A percentile compares a stretch with the other conserved stretches of the same genome.
Evolutionary conservation across 2,113 vertebrate genomes (phyloP).

Genomic region (Rana temporaria): DNA sequence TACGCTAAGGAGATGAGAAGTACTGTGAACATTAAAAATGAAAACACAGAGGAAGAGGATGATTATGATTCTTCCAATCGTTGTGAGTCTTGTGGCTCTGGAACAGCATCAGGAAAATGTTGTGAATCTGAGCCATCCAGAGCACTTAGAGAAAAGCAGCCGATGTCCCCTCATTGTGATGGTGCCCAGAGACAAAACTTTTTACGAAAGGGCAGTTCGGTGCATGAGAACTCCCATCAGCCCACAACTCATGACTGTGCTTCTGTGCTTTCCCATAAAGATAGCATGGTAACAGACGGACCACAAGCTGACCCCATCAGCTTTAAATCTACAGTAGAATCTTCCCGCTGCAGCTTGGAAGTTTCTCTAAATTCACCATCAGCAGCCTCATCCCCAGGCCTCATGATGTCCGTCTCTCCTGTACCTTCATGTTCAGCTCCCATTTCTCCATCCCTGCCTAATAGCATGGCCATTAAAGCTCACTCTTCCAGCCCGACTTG

Average conservation of each 20-base stretch:
- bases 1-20: conserved; percentile 48
- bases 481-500: conserved; percentile 73
- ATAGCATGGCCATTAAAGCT: conserved; percentile 64
- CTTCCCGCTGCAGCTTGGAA: conserved; percentile 89
- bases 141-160: conserved; percentile 73
- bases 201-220: conserved; percentile 68
- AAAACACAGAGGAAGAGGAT: conserved; percentile 65
- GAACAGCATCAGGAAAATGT: conserved; percentile 60
- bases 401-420: conserved; percentile 87
- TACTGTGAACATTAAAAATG: conserved; percentile 83
- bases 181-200: conserved; percentile 62
- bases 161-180: conserved; percentile 53
- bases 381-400: conserved; percentile 88
- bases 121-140: conserved; percentile 65
- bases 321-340: conserved; percentile 86
- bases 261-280: conserved; percentile 67
- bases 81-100: conserved; percentile 60
- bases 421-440: conserved; percentile 89
- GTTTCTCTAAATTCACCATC: conserved; percentile 90
- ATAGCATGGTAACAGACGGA: conserved; percentile 70
- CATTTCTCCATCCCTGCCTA: conserved; percentile 84
- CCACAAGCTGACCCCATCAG: conserved; percentile 80
- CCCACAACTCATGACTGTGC: conserved; percentile 65
- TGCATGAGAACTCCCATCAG: conserved; percentile 63
- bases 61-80: conserved; percentile 52